These are phyloP conservation scores for Plestiodon gilberti DNA, from an alignment of 2,113 vertebrate species.

Conservation along the genomic window DNA sequence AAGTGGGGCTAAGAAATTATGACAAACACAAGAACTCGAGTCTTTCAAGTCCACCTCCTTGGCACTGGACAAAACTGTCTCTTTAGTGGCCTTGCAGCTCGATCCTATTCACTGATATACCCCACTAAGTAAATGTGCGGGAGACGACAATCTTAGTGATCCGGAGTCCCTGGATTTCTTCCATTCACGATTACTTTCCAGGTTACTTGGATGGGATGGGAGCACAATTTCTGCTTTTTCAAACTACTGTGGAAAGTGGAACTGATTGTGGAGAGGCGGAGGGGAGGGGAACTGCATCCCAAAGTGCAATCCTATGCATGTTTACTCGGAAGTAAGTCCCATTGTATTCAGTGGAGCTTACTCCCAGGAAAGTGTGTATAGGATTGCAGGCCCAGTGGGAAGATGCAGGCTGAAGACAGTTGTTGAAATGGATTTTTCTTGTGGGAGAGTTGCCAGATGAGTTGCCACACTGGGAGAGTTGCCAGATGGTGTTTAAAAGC, in stretches of 20 bases:
- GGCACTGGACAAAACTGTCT: neutral
- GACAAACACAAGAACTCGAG: neutral
- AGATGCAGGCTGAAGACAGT: conserved; percentile 30
- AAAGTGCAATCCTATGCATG: too few species aligned
- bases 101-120: neutral
- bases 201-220: too few species aligned
- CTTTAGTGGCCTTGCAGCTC: neutral
- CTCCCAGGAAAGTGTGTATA: too few species aligned
- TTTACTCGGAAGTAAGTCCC: too few species aligned
- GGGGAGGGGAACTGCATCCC: neutral
- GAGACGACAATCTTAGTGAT: neutral
- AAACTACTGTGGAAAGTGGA: neutral
- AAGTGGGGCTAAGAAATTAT: neutral
- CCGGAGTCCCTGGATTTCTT: neutral
- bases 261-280: neutral
- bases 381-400: too few species aligned
- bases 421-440: conserved; percentile 68
- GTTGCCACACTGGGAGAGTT: conserved; percentile 55
- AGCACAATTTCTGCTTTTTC: too few species aligned
- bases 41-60: neutral
- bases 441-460: conserved; percentile 47
- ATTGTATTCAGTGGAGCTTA: too few species aligned
- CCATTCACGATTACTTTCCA: neutral
- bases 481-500: conserved; percentile 43
- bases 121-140: neutral